Conservation (phyloP, 2,888 invertebrate genomes). For the Drosophila recens region DNA sequence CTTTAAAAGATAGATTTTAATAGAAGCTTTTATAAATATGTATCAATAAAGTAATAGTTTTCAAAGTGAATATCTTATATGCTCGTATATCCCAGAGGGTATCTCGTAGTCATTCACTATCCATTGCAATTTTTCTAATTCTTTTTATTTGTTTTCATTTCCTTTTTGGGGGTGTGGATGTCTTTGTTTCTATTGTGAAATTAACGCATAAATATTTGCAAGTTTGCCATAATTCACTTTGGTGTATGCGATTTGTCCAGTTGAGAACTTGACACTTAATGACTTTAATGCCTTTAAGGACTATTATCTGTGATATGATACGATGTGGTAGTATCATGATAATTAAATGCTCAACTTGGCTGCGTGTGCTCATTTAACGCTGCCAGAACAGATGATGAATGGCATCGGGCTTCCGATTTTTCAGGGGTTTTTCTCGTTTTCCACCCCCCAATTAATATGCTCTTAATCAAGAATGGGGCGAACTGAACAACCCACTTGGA, state of each 20-base stretch:
- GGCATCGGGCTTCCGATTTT: constrained; percentile 58
- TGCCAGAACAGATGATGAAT: constrained; percentile 65
- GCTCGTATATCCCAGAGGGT: constrained; percentile 2
- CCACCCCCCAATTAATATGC: constrained; percentile 83
- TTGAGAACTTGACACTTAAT: constrained; percentile 45
- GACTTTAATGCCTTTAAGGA: constrained; percentile 62
- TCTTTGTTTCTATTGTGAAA: constrained; percentile 39
- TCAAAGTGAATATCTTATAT: too few species aligned
- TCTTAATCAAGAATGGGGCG: constrained; percentile 69
- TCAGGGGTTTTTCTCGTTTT: constrained; percentile 36
- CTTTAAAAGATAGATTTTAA: too few species aligned
- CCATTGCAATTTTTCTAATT: not conserved
- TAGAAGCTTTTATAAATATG: too few species aligned
- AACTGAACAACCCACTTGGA: constrained; percentile 37
- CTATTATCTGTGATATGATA: constrained; percentile 48
- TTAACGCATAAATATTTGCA: constrained; percentile 42
- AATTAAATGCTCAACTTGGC: constrained; percentile 69
- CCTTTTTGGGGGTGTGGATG: constrained; percentile 21
- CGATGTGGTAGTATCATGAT: constrained; percentile 39
- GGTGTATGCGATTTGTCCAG: constrained; percentile 54
- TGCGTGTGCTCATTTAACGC: constrained; percentile 58
- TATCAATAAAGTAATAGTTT: too few species aligned
- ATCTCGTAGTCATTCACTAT: not conserved
- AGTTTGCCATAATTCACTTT: constrained; percentile 55
- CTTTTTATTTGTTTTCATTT: constrained; percentile 34